These are phyloP conservation scores for Centrocercus urophasianus DNA, from an alignment of 2,113 vertebrate species.

Conservation along the genomic window DNA sequence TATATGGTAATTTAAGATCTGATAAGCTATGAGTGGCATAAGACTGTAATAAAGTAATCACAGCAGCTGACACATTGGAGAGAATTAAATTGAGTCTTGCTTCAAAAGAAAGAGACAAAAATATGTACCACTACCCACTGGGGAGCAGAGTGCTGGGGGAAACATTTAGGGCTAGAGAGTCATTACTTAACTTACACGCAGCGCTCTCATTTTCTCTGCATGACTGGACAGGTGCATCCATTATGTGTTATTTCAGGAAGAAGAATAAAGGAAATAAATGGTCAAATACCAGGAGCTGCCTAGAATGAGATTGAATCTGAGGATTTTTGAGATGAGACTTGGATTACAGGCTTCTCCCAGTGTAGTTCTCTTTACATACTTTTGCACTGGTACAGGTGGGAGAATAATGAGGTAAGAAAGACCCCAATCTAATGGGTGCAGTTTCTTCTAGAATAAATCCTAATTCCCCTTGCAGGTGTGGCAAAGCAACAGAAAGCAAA, in stretches of 20 bases:
- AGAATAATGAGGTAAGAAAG: constrained; percentile 20
- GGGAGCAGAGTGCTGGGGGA: constrained; percentile 12
- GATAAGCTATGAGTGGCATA: constrained; percentile 71
- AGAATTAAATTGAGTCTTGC: constrained; percentile 53
- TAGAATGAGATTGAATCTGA: constrained; percentile 20
- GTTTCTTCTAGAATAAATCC: not conserved
- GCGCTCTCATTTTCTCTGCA: constrained; percentile 46
- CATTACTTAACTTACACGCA: constrained; percentile 59
- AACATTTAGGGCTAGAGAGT: constrained; percentile 32
- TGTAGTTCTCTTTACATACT: not conserved
- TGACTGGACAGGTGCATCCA: constrained; percentile 52
- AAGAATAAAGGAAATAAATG: constrained; percentile 61
- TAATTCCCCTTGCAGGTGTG: not conserved
- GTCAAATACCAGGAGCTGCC: constrained; percentile 14
- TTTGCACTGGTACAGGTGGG: not conserved
- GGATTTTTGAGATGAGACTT: constrained; percentile 27
- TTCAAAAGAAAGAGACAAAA: constrained; percentile 20
- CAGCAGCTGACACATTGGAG: constrained; percentile 56
- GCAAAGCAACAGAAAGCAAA: not conserved
- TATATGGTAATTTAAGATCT: constrained; percentile 79
- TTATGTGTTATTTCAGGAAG: constrained; percentile 56
- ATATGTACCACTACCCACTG: not conserved
- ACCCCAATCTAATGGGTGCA: not conserved
- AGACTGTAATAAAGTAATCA: constrained; percentile 73
- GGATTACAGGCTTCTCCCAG: constrained; percentile 46